These are phyloP conservation scores for Nymphicus hollandicus DNA, from an alignment of 2,113 vertebrate genomes.

Conservation along the genomic window DNA sequence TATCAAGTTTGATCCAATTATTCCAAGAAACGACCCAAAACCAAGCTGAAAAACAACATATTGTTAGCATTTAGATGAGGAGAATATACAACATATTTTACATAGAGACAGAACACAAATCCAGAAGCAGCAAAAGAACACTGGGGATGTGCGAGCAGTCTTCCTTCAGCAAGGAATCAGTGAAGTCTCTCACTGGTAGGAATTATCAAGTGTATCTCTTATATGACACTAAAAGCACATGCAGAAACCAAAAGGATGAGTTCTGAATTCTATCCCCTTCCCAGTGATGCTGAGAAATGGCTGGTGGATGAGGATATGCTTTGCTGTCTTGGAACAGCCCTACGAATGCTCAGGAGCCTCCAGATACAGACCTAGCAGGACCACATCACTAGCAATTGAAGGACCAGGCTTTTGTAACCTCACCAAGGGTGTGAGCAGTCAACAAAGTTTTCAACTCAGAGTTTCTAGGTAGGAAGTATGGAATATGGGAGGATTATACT, in stretches of 20 bases:
- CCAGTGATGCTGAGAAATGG: conserved; percentile 25
- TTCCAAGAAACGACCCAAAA: conserved; percentile 97
- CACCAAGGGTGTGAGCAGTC: conserved; percentile 4
- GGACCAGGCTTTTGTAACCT: background rate
- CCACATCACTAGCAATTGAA: background rate
- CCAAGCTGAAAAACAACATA: conserved; percentile 86
- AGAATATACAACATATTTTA: background rate
- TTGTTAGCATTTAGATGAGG: background rate
- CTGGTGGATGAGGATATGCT: conserved; percentile 10
- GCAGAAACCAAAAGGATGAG: conserved; percentile 39
- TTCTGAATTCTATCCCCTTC: background rate
- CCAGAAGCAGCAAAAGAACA: conserved; percentile 34
- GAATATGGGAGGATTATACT: conserved; percentile 20
- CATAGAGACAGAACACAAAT: background rate
- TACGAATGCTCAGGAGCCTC: background rate
- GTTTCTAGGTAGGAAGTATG: background rate
- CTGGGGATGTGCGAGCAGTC: background rate
- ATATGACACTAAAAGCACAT: background rate
- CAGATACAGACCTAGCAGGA: background rate
- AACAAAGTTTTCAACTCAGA: conserved; percentile 11
- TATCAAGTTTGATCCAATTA: conserved; percentile 95
- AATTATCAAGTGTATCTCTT: background rate
- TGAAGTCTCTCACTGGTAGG: background rate
- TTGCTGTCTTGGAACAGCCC: background rate
- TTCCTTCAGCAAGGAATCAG: conserved; percentile 10